phyloP scores from a whole-genome alignment of 2,113 vertebrate genomes.

The Agapornis roseicollis region DNA sequence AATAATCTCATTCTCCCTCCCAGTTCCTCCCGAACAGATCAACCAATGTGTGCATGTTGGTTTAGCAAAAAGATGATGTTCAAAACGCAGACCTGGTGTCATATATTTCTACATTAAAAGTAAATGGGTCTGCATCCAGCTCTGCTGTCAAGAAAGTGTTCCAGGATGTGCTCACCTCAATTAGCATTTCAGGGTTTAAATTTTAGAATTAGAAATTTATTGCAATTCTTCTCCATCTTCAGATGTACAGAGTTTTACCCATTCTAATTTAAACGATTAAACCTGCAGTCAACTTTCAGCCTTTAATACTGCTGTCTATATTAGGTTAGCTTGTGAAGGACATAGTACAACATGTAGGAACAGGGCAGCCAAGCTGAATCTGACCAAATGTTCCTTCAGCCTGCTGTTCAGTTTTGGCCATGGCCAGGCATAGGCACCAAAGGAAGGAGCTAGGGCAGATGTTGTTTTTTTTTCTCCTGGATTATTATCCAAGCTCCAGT shows the following conservation, averaged over 20 bases:
- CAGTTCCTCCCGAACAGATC: not conserved
- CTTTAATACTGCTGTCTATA: not conserved
- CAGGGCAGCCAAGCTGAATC: not conserved
- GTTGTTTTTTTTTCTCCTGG: not conserved
- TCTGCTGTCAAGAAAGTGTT: not conserved
- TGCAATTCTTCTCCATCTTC: not conserved
- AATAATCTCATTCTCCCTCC: not conserved
- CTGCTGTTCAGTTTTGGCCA: not conserved
- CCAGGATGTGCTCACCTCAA: not conserved
- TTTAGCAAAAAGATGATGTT: not conserved
- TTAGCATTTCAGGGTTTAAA: not conserved
- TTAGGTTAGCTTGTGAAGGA: not conserved
- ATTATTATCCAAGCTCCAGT: not conserved
- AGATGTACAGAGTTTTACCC: not conserved
- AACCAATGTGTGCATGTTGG: not conserved
- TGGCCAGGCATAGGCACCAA: accelerated
- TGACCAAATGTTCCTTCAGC: not conserved
- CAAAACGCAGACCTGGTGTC: not conserved
- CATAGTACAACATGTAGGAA: not conserved
- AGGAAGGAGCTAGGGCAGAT: not conserved
- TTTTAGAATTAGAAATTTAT: not conserved
- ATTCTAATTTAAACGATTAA: not conserved
- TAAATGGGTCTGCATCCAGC: not conserved
- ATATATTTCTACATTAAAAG: not conserved
- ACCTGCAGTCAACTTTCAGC: not conserved